A percentile compares a stretch with the other conserved stretches of the same genome.
Conservation (phyloP, 1,140 invertebrate genomes). For the Lordiphosa stackelbergi region DNA sequence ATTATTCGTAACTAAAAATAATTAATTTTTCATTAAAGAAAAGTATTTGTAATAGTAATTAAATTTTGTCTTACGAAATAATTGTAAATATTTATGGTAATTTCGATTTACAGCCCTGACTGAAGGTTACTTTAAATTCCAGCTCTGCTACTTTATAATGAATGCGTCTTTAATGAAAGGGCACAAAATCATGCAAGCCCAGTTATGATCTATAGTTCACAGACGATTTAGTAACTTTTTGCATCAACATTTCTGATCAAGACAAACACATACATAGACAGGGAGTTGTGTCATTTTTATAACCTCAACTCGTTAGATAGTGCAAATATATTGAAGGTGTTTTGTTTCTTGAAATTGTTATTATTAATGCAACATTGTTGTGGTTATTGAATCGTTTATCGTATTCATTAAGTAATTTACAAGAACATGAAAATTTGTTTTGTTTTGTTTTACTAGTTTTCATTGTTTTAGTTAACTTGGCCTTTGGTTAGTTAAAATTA, state of each 20-base stretch:
- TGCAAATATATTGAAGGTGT: conserved; percentile 17
- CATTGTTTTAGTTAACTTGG: conserved; percentile 75
- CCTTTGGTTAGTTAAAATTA: conserved; percentile 77
- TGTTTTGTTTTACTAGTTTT: conserved; percentile 41
- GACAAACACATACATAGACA: conserved; percentile 61
- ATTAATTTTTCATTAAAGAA: too few relatives aligned
- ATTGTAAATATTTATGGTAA: too few relatives aligned
- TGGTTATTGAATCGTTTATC: conserved; percentile 58
- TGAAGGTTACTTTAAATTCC: too few relatives aligned
- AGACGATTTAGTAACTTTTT: conserved; percentile 62
- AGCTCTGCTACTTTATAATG: conserved; percentile 16
- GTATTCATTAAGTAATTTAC: conserved; percentile 50
- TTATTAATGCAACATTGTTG: conserved; percentile 58
- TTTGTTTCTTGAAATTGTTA: conserved; percentile 43
- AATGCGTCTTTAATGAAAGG: background rate
- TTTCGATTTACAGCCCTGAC: too few relatives aligned
- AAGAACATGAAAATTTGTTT: conserved; percentile 54
- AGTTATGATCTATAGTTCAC: conserved; percentile 26
- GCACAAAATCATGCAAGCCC: conserved; percentile 24
- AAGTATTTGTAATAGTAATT: too few relatives aligned
- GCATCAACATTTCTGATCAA: conserved; percentile 23
- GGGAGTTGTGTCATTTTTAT: too few relatives aligned
- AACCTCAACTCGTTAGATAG: conserved; percentile 16
- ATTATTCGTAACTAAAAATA: too few relatives aligned
- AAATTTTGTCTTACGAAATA: too few relatives aligned